Percentiles rank a stretch among this genome's conserved stretches.
phyloP scores from a whole-genome alignment of 2,113 vertebrate species.

The Epinephelus moara region DNA sequence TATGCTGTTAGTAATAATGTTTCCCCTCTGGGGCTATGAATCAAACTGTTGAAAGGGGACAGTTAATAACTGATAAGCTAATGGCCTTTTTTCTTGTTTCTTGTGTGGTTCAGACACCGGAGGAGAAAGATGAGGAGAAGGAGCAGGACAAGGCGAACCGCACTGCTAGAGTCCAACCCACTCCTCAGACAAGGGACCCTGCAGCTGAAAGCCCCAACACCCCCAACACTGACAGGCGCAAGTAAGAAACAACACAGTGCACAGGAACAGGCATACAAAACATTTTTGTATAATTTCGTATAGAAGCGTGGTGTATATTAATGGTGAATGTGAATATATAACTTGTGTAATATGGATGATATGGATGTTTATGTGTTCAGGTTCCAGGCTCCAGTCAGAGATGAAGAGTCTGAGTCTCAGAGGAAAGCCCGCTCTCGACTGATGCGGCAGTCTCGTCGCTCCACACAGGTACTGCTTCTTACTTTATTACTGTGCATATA shows the following conservation, averaged over 20 bases:
- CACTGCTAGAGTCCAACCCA: slow-evolving; percentile 88
- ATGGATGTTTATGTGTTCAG: slow-evolving; percentile 71
- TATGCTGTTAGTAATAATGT: not conserved
- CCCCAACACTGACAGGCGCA: slow-evolving; percentile 76
- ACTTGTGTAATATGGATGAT: not conserved
- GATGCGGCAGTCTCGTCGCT: slow-evolving; percentile 91
- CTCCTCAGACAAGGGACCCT: slow-evolving; percentile 79
- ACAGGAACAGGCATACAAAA: not conserved
- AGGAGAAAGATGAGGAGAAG: slow-evolving; percentile 79
- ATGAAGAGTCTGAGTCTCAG: slow-evolving; percentile 94
- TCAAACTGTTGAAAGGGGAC: not conserved
- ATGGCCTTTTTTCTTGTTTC: not conserved
- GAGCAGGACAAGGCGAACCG: slow-evolving; percentile 84
- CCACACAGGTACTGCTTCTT: slow-evolving; percentile 87
- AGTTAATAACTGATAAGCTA: not conserved
- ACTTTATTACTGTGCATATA: not conserved
- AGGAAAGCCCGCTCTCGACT: slow-evolving; percentile 92
- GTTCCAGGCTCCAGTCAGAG: slow-evolving; percentile 90
- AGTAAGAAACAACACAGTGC: slow-evolving; percentile 65
- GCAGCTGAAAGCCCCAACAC: slow-evolving; percentile 80
- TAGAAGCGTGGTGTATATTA: not conserved
- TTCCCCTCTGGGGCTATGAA: not conserved
- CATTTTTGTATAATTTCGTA: not conserved
- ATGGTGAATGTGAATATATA: not conserved
- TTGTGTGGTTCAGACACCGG: slow-evolving; percentile 63